These are phyloP conservation scores for Plotosus lineatus DNA, from an alignment of 2,113 vertebrate species.

Conservation along the genomic window DNA sequence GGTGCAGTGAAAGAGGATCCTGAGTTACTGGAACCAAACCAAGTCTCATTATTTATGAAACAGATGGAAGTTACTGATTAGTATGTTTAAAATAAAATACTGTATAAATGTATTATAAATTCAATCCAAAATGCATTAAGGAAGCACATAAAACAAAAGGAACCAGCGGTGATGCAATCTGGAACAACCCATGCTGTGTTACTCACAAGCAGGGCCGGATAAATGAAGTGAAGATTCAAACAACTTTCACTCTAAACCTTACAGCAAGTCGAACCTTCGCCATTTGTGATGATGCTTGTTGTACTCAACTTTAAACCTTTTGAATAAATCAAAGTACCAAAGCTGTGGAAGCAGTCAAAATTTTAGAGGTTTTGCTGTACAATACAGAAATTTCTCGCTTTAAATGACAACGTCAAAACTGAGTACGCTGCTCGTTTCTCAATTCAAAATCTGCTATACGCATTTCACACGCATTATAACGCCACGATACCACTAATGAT, in stretches of 20 bases:
- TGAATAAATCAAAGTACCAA: background rate
- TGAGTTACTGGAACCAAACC: conserved; percentile 27
- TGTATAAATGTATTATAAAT: conserved; percentile 69
- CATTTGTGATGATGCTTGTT: background rate
- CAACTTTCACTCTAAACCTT: background rate
- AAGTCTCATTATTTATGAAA: conserved; percentile 25
- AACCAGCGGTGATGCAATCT: conserved; percentile 48
- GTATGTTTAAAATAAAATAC: conserved; percentile 52
- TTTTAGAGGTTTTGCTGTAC: background rate
- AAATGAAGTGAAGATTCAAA: conserved; percentile 17
- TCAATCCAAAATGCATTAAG: conserved; percentile 69
- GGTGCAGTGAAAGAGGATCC: background rate
- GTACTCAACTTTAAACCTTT: background rate
- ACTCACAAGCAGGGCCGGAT: conserved; percentile 25
- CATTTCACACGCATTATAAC: background rate
- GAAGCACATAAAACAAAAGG: conserved; percentile 66
- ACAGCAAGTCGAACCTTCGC: background rate
- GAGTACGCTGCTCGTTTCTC: background rate
- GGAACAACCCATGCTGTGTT: conserved; percentile 32
- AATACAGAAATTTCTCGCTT: background rate
- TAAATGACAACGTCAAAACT: background rate
- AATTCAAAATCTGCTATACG: background rate
- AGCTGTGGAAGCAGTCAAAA: conserved; percentile 20
- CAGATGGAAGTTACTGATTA: conserved; percentile 32
- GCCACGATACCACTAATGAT: background rate